Base-by-base conservation (phyloP, 2,888 invertebrate genomes). In the Heliothis peltigera region DNA sequence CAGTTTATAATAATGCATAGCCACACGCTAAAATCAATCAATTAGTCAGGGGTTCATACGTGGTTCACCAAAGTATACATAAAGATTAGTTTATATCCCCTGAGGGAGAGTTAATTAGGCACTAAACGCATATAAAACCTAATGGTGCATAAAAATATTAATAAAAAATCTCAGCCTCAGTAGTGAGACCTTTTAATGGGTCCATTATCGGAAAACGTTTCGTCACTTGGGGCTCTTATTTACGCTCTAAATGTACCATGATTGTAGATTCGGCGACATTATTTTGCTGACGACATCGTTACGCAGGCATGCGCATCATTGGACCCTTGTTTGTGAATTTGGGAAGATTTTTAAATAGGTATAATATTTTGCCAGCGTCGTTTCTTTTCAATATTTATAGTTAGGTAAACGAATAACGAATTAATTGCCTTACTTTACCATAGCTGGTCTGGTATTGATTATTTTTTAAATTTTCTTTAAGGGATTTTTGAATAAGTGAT, bases 151-250 rank as follows among this genome's bases (percentile, higher is more conserved):
- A 69, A 58, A 67, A 71, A 70, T 66, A 68, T 64, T 59, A 47
- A 35, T 54, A 49, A 49, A 70, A 70, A 49, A 48, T 53, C 54
- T 48, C 8, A 10, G 22, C 46, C 21, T 49, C 70, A 76, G 73
- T 81, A 78, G 79, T 80, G 46, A 67, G 64, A 59, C 60, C 64
- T 68, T 78, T 73, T 84, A 83, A 82, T 80, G 79, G 79, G 55
- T 49, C 83, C 83, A 87, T 87, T 87, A 87, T 87, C 79, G 86
- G 84, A 83, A 86, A 87, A 84, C 84, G 86, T 85, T 85, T 84
- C 82, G 78, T 86, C 83, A 84, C 81, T 82, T 79, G 70, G 70
- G 69, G 73, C 70, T 66, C 80, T 84, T 86, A 83, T 84, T 84
- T 82, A 80, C 79, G 77, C 76, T 80, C 71, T 81, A 79, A 84